These are phyloP conservation scores for Betta splendens DNA, from an alignment of 2,797 vertebrate species.

Conservation along the genomic window DNA sequence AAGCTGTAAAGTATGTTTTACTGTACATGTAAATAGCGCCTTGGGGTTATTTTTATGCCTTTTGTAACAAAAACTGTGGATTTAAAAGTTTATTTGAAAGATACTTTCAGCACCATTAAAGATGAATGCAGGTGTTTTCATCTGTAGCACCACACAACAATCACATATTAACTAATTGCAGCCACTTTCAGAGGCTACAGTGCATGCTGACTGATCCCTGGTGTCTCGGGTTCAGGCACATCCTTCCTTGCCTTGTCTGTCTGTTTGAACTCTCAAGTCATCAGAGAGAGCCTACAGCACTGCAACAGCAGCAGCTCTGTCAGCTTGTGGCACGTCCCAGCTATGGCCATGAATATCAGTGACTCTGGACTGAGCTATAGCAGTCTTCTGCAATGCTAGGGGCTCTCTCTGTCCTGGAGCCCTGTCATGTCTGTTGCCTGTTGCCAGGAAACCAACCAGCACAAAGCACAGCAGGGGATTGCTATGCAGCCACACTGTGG, in stretches of 20 bases:
- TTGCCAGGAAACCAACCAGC: conserved; percentile 73
- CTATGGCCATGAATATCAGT: conserved; percentile 14
- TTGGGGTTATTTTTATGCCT: conserved; percentile 77
- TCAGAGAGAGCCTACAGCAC: conserved; percentile 32
- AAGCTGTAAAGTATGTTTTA: conserved; percentile 85
- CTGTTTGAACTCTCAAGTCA: conserved; percentile 58
- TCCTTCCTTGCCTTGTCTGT: conserved; percentile 43
- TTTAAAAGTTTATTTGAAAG: conserved; percentile 74
- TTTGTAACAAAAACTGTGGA: conserved; percentile 78
- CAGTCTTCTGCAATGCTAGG: conserved; percentile 36
- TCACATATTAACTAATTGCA: conserved; percentile 37
- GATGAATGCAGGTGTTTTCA: conserved; percentile 57
- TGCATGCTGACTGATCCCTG: conserved; percentile 31
- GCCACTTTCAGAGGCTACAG: conserved; percentile 61
- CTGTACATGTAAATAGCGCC: conserved; percentile 86
- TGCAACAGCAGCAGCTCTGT: conserved; percentile 35
- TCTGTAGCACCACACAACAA: conserved; percentile 51
- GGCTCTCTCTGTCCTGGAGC: conserved; percentile 57
- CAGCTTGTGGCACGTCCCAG: conserved; percentile 23
- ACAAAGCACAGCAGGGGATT: conserved; percentile 76
- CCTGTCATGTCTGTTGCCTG: conserved; percentile 67
- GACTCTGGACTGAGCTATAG: conserved; percentile 29
- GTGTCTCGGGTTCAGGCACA: conserved; percentile 31
- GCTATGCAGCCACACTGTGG: conserved; percentile 78
- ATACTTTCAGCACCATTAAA: conserved; percentile 68